These are phyloP conservation scores for Antheraea pernyi DNA, from an alignment of 1,140 invertebrate genomes.

Conservation along the genomic window DNA sequence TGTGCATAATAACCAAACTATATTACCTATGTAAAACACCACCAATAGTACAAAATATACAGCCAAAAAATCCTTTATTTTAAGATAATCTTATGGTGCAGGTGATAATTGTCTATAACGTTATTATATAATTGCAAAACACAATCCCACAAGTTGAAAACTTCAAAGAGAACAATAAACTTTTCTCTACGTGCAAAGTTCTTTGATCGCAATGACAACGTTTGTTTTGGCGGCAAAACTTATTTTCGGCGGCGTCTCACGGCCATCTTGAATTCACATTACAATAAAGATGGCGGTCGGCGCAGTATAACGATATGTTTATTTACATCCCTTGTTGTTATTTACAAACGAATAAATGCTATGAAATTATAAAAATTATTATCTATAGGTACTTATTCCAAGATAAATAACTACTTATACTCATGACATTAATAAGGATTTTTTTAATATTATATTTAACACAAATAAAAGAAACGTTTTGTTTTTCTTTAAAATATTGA, in stretches of 20 bases:
- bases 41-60: too few species aligned
- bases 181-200: neutral
- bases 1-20: too few species aligned
- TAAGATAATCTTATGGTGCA: too few species aligned
- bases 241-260: slow-evolving; percentile 25
- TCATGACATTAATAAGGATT: too few species aligned
- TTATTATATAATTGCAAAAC: neutral
- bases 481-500: too few species aligned
- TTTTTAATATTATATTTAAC: too few species aligned
- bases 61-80: too few species aligned
- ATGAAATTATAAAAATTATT: neutral
- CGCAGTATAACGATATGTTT: neutral
- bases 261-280: slow-evolving; percentile 24
- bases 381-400: too few species aligned
- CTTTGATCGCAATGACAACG: slow-evolving; percentile 30
- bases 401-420: too few species aligned
- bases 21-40: too few species aligned
- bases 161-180: slow-evolving; percentile 19
- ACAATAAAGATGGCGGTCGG: slow-evolving; percentile 6
- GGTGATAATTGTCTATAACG: too few species aligned
- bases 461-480: too few species aligned
- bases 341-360: neutral
- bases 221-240: slow-evolving; percentile 35
- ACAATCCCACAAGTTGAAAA: neutral
- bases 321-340: slow-evolving; percentile 3